Evolutionary conservation across 30 jellyfish, hydroid and myxozoan genomes (phyloP).

Genomic region (Clytia hemisphaerica): DNA sequence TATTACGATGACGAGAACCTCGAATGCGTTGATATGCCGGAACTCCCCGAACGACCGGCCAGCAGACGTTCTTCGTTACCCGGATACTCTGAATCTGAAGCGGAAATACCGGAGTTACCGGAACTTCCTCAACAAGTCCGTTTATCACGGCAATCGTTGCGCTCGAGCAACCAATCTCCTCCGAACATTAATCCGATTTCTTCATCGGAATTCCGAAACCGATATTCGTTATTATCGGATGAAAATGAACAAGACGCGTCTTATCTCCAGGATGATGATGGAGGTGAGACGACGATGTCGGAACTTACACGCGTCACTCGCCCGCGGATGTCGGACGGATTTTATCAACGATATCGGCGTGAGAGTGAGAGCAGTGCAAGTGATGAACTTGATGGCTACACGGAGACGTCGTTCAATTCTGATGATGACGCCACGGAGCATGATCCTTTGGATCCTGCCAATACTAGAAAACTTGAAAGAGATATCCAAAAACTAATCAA

Average conservation of each 20-base stretch:
- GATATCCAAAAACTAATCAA: conserved; percentile 63
- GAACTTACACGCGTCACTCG: conserved; percentile 61
- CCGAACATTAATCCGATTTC: too few species aligned
- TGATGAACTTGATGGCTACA: conserved; percentile 45
- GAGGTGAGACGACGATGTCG: conserved; percentile 68
- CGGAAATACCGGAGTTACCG: conserved; percentile 40
- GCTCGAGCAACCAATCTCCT: conserved; percentile 53
- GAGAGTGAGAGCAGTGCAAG: conserved; percentile 53
- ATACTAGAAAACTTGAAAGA: conserved; percentile 76
- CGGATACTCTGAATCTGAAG: conserved; percentile 34
- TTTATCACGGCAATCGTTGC: conserved; percentile 69
- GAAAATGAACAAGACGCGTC: conserved; percentile 41
- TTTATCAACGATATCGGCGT: conserved; percentile 43
- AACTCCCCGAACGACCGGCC: conserved; percentile 49
- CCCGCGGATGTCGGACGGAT: conserved; percentile 41
- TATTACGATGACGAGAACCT: conserved; percentile 12
- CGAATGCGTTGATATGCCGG: conserved; percentile 39
- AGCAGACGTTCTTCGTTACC: conserved; percentile 56
- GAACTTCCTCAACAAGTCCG: conserved; percentile 63
- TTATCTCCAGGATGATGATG: conserved; percentile 61
- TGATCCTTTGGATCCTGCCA: conserved; percentile 86
- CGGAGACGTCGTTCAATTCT: conserved; percentile 79
- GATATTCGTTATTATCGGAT: conserved; percentile 67
- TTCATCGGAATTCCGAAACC: conserved; percentile 53
- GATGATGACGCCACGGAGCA: conserved; percentile 47